phyloP scores from a whole-genome alignment of 1,140 invertebrate genomes.

The Listronotus bonariensis region DNA sequence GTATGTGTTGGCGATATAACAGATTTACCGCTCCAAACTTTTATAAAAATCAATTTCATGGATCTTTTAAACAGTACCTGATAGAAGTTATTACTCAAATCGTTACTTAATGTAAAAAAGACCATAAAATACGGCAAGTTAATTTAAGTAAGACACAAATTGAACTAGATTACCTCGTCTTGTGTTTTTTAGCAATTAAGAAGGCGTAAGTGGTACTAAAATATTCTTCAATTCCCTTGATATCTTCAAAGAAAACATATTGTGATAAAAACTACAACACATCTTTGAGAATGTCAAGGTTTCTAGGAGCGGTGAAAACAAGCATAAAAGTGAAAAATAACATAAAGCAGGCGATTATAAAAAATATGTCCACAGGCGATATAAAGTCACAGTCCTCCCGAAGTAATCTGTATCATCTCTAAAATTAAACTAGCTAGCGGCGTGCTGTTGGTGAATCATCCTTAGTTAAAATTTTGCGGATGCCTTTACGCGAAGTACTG shows the following conservation, averaged over 20 bases:
- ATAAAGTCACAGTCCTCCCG: slow-evolving; percentile 1
- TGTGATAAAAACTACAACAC: slow-evolving; percentile 1
- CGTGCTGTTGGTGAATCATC: slow-evolving; percentile 14
- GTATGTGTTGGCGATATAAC: no score
- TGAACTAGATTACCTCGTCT: slow-evolving; percentile 9
- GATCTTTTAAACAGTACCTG: no score
- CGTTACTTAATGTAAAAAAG: no score
- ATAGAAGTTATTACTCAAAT: no score
- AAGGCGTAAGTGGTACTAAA: slow-evolving; percentile 4
- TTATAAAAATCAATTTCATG: no score
- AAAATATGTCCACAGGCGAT: not conserved
- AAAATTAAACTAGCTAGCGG: slow-evolving; percentile 8
- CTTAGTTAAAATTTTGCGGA: slow-evolving; percentile 18
- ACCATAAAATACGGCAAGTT: no score
- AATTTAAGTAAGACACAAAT: not conserved
- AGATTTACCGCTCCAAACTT: no score
- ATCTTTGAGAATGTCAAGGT: slow-evolving; percentile 11
- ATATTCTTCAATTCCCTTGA: slow-evolving; percentile 5
- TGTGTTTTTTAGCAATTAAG: slow-evolving; percentile 1
- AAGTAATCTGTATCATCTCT: slow-evolving; percentile 14
- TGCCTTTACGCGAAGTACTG: slow-evolving; percentile 30
- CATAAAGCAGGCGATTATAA: not conserved
- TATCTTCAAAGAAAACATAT: not conserved
- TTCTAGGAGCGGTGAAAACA: slow-evolving; percentile 15
- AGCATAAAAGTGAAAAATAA: not conserved